Conservation (phyloP, 2,113 vertebrate species). For the Elephantulus edwardii region DNA sequence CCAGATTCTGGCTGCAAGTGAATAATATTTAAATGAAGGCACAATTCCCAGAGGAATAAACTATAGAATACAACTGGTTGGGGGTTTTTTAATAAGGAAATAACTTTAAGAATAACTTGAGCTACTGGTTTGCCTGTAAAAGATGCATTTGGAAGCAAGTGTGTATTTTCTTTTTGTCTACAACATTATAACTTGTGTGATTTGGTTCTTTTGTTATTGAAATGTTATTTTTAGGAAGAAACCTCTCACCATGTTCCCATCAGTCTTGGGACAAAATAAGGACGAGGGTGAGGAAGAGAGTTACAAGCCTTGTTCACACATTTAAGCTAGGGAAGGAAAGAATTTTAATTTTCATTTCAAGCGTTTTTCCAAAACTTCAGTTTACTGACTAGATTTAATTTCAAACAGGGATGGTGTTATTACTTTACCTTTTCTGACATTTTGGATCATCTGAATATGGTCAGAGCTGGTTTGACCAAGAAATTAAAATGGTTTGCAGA, state of each 20-base stretch:
- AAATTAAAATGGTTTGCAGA: slow-evolving; percentile 44
- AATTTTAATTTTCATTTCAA: slow-evolving; percentile 49
- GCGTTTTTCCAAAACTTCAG: background rate
- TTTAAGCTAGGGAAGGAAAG: background rate
- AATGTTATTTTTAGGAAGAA: slow-evolving; percentile 45
- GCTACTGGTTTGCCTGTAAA: background rate
- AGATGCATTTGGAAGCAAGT: background rate
- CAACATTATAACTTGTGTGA: background rate
- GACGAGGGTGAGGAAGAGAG: background rate
- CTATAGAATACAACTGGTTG: background rate
- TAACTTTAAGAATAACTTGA: slow-evolving; percentile 24
- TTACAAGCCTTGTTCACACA: background rate
- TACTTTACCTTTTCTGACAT: slow-evolving; percentile 2
- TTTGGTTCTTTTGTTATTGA: background rate
- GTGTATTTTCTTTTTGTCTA: slow-evolving; percentile 36
- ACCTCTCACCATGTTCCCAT: background rate
- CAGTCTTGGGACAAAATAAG: background rate
- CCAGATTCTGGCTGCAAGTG: background rate
- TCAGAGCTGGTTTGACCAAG: slow-evolving; percentile 39
- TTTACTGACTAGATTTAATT: slow-evolving; percentile 32
- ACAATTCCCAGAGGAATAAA: background rate
- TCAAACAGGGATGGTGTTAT: background rate
- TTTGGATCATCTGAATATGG: slow-evolving; percentile 12
- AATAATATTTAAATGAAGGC: background rate
- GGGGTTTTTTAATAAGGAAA: slow-evolving; percentile 21